Base-by-base conservation (phyloP, 2,888 invertebrate species). In the Strigamia maritima region DNA sequence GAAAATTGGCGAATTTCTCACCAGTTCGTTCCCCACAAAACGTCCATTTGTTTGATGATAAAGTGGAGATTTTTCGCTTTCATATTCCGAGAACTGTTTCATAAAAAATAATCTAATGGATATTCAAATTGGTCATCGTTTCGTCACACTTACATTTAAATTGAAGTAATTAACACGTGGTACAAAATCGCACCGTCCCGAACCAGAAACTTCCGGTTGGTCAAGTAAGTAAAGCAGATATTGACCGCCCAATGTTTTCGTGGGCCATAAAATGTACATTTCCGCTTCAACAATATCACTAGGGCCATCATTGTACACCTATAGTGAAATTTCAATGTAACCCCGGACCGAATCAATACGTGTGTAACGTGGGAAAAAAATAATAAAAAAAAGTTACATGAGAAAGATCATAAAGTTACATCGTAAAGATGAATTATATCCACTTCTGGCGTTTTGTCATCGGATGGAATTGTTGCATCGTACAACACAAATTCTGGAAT, bases 221-320 rank as follows among this genome's bases (percentile, higher is more conserved):
- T 94, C 93, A 80, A 95, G 84, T 82, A 96, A 88, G 84, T 96
- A 95, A 86, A 96, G 89, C 1, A 96, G 86, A 81, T 92, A 91
- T 81, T 94, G 92, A 1, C 90, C 91, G n/a, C 90, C 89, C 0
- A 91, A 87, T 0, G 95, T 95, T 85, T 92, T 90, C 65, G 93
- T 92, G 0, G 97, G 96, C 94, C 95, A 96, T 84, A 94, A 90
- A 81, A 97, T 91, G 83, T 91, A 91, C 0, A 95, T 89, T 83
- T 93, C 92, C 0, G 94, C 94, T 83, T 93, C 91, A 77, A 93
- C 90, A 77, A 98, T 93, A 75, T 91, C 90, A 77, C 94, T 94
- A 0, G 95, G 94, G 0, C 97, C 97, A 81, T 92, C 91, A 86
- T 98, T 98, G 83, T 91, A 90, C 14, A 87, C 81, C 86, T 87